A percentile compares a stretch with the other conserved stretches of the same genome.
Conservation (phyloP, 53 echinoderm and acorn worm species). For the Holothuria leucospilota region DNA sequence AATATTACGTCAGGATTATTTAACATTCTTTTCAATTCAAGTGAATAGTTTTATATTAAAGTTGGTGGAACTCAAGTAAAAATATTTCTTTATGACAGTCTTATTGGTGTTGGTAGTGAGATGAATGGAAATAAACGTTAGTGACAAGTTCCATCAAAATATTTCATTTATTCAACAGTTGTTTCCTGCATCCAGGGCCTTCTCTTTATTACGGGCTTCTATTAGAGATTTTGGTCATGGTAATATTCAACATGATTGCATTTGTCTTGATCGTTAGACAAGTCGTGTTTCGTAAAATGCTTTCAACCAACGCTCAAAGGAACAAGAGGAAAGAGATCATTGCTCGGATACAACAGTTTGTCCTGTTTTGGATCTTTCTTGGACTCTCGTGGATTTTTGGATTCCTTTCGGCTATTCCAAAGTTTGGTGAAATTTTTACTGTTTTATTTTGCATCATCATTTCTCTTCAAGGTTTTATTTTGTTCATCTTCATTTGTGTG, state of each 20-base stretch:
- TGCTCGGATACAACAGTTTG: constrained; percentile 20
- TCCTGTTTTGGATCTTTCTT: background rate
- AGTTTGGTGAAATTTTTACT: no score
- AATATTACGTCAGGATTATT: no score
- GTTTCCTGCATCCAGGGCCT: background rate
- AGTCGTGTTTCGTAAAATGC: constrained; percentile 5
- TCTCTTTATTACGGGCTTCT: background rate
- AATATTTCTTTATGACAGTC: no score
- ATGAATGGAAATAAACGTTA: no score
- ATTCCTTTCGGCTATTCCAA: background rate
- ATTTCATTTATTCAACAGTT: background rate
- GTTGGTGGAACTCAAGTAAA: no score
- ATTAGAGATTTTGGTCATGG: background rate
- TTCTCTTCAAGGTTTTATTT: no score
- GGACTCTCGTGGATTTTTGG: constrained; percentile 16
- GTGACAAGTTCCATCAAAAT: background rate
- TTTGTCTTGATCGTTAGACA: background rate
- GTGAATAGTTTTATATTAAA: no score
- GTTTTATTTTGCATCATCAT: no score
- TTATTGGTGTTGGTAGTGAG: no score
- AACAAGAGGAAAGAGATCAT: constrained; percentile 12
- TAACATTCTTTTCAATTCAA: no score
- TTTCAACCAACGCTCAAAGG: background rate
- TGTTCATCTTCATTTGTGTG: no score
- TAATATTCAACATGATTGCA: background rate